Conservation (phyloP, 1,140 invertebrate species). For the Saxidomus purpurata region DNA sequence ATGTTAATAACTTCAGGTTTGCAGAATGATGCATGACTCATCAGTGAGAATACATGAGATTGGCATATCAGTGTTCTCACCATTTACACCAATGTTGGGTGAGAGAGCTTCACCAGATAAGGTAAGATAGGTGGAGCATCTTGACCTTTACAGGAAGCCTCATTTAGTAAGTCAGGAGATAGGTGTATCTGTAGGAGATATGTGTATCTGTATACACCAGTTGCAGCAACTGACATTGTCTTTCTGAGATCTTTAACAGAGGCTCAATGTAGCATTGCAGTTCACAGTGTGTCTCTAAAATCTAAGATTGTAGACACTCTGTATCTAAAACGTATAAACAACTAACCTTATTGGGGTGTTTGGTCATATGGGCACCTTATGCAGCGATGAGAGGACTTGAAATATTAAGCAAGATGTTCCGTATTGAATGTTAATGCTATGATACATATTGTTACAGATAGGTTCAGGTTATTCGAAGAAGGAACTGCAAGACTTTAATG, state of each 20-base stretch:
- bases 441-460: too few relatives aligned
- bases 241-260: too few relatives aligned
- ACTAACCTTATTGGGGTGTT: too few relatives aligned
- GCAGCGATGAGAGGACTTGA: too few relatives aligned
- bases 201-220: background rate
- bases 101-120: constrained; percentile 92
- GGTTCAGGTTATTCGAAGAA: constrained; percentile 86
- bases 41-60: constrained; percentile 89
- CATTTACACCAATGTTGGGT: constrained; percentile 96
- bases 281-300: too few relatives aligned
- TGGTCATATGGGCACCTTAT: too few relatives aligned
- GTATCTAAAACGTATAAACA: too few relatives aligned
- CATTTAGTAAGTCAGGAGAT: constrained; percentile 91
- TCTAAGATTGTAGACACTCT: too few relatives aligned
- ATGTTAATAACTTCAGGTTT: constrained; percentile 90
- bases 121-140: constrained; percentile 91
- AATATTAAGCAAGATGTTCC: too few relatives aligned
- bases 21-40: constrained; percentile 90
- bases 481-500: constrained; percentile 89
- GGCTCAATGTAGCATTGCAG: too few relatives aligned
- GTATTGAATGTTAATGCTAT: too few relatives aligned
- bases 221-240: too few relatives aligned
- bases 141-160: constrained; percentile 92
- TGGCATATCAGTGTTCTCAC: constrained; percentile 91
- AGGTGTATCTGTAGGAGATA: constrained; percentile 88